Evolutionary conservation across 1,140 invertebrate species (phyloP), one percentile per base, ranked within the genome.

Genomic region (Melanaphis sacchari): DNA sequence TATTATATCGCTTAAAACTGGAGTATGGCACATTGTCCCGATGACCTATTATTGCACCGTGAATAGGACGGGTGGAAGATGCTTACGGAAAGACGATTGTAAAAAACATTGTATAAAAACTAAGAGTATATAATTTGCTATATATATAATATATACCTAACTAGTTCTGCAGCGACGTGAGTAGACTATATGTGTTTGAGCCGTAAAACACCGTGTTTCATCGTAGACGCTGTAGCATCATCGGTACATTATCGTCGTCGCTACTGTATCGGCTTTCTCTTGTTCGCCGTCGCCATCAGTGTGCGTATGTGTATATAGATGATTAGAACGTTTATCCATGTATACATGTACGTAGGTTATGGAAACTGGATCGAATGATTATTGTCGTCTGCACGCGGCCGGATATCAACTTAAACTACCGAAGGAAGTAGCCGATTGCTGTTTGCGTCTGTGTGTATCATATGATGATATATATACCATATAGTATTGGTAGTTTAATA

Each of bases 21-120:
- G 91, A 93, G 91, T 93, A 93, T 31, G 46, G 81, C 81, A 92
- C 81, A 38, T 52, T 92, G 91, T 52, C 46, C 81, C 81, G 91
- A 54, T 93, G 91, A 93, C 91, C 91, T 93, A 90, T 90, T 41
- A 90, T 38, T n/a, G 41, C 59, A 66, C 59, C 31, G 52, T 24
- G 24, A 7, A 40, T 38, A 22, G 8, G 31, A 11, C 88, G 87
- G 21, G 9, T 54, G 88, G 88, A 90, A 90, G 88, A 90, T 90
- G 88, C 24, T 36, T 38, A 38, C 9, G 36, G 46, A 90, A 40
- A 54, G 88, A 90, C 26, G 88, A 90, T 31, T 31, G 24, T 31
- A 40, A 9, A 15, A 89, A 89, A 36, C 40, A 90, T 90, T 5
- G 26, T 90, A 66, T 41, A 41, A 93, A 93, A 93, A 93, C 38